Evolutionary conservation across 2,888 invertebrate species (phyloP).

Genomic region (Drosophila hamatofila): DNA sequence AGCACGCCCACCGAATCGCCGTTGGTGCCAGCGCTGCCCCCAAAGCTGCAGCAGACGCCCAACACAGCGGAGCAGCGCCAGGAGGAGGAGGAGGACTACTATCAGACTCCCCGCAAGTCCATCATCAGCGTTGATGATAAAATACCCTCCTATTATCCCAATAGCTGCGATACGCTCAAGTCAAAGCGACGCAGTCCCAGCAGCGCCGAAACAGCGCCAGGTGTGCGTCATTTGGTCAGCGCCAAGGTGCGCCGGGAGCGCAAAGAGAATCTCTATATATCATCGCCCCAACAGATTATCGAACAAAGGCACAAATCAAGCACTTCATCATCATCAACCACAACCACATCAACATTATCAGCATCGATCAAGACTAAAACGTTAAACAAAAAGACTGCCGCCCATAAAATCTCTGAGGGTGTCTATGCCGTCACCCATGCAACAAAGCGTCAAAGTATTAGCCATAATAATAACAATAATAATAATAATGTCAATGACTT

Average conservation of each 20-base stretch:
- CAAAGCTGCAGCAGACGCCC: constrained; percentile 49
- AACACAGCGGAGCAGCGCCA: constrained; percentile 9
- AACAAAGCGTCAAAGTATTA: constrained; percentile 49
- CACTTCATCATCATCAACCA: constrained; percentile 8
- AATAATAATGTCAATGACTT: constrained; percentile 62
- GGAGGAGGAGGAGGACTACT: constrained; percentile 73
- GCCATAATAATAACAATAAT: constrained; percentile 57
- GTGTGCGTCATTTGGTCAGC: constrained; percentile 77
- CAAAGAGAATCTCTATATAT: constrained; percentile 84
- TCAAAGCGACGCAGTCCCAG: constrained; percentile 74
- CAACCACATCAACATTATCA: constrained; percentile 2
- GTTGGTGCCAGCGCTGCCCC: constrained; percentile 63
- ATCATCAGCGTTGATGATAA: constrained; percentile 85
- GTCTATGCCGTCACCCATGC: constrained; percentile 83
- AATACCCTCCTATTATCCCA: constrained; percentile 85
- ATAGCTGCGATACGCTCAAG: constrained; percentile 83
- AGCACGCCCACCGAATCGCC: constrained; percentile 83
- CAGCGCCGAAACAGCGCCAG: constrained; percentile 51
- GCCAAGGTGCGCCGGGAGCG: constrained; percentile 79
- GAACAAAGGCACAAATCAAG: constrained; percentile 79
- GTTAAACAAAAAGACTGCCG: constrained; percentile 73
- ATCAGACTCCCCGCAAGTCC: constrained; percentile 83
- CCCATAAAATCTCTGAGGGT: constrained; percentile 84
- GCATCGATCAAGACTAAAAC: constrained; percentile 51
- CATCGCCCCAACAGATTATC: constrained; percentile 83